A percentile compares a stretch with the other conserved stretches of the same genome.
phyloP scores from a whole-genome alignment of 1,140 invertebrate genomes.

The Acromyrmex heyeri region DNA sequence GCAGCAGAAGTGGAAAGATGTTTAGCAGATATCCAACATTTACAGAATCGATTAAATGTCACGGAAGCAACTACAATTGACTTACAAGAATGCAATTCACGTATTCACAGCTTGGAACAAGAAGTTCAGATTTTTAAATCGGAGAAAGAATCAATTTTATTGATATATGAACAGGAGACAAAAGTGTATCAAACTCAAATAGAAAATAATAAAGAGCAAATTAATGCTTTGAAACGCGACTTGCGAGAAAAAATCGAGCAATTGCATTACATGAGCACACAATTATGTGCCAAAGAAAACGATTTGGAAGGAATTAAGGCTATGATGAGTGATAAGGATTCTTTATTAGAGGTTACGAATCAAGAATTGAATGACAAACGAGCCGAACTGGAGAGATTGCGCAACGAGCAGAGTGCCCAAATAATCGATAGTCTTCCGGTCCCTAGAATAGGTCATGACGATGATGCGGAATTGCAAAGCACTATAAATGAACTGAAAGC shows the following conservation, averaged over 20 bases:
- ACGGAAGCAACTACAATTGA: conserved; percentile 39
- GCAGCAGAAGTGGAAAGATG: conserved; percentile 71
- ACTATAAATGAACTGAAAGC: conserved; percentile 73
- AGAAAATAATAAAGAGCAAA: conserved; percentile 15
- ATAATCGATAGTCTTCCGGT: conserved; percentile 71
- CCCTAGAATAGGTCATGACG: conserved; percentile 68
- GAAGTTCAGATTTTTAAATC: conserved; percentile 66
- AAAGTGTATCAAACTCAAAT: background rate
- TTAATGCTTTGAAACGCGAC: conserved; percentile 28
- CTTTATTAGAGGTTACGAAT: conserved; percentile 35
- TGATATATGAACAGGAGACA: conserved; percentile 50
- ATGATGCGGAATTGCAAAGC: conserved; percentile 61
- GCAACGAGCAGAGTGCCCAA: background rate
- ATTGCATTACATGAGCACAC: conserved; percentile 27
- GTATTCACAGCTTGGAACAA: conserved; percentile 79
- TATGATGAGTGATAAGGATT: conserved; percentile 48
- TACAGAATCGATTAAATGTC: conserved; percentile 72
- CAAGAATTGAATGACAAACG: conserved; percentile 48
- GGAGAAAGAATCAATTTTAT: conserved; percentile 70
- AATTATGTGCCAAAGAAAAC: conserved; percentile 33
- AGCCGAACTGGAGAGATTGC: conserved; percentile 45
- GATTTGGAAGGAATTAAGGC: conserved; percentile 36
- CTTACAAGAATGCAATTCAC: conserved; percentile 60
- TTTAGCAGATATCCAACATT: conserved; percentile 63
- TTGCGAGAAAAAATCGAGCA: conserved; percentile 38